These are phyloP conservation scores for Chondrilla cf. caribensis DNA, from an alignment of 37 sponge, comb jelly and placozoan genomes.

Conservation along the genomic window DNA sequence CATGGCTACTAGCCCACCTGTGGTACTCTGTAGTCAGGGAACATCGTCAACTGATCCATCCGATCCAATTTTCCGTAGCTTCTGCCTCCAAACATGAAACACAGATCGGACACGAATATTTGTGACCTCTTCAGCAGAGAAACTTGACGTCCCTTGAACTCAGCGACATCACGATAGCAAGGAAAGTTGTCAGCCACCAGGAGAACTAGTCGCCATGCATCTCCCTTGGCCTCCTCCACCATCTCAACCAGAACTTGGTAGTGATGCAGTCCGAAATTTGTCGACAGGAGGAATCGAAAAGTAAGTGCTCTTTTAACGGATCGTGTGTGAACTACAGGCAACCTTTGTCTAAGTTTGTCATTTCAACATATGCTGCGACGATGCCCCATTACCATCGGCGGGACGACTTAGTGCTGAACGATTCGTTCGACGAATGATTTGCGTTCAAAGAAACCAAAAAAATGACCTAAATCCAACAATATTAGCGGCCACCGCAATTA, in stretches of 20 bases:
- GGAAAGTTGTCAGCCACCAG: conserved; percentile 63
- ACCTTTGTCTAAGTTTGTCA: too few relatives aligned
- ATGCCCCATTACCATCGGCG: too few relatives aligned
- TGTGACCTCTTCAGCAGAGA: conserved; percentile 87
- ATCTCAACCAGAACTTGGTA: conserved; percentile 59
- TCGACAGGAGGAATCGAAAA: too few relatives aligned
- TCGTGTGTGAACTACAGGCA: too few relatives aligned
- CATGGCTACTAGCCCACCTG: neutral
- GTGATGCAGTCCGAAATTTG: too few relatives aligned
- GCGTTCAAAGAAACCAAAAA: too few relatives aligned
- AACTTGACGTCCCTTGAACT: conserved; percentile 66
- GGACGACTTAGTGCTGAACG: too few relatives aligned
- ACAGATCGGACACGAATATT: conserved; percentile 82
- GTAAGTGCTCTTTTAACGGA: too few relatives aligned
- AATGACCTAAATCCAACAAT: too few relatives aligned
- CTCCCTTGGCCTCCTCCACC: conserved; percentile 31
- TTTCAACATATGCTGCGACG: too few relatives aligned
- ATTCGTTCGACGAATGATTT: too few relatives aligned
- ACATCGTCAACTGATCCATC: conserved; percentile 83
- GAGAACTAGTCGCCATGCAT: conserved; percentile 65
- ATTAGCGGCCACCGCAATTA: too few relatives aligned
- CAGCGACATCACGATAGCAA: conserved; percentile 61
- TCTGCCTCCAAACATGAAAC: conserved; percentile 66
- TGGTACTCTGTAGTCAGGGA: conserved; percentile 85
- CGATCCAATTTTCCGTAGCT: conserved; percentile 79